Evolutionary conservation across 64 coral and sea anemone species (phyloP).

Genomic region (Catalaphyllia jardinei): DNA sequence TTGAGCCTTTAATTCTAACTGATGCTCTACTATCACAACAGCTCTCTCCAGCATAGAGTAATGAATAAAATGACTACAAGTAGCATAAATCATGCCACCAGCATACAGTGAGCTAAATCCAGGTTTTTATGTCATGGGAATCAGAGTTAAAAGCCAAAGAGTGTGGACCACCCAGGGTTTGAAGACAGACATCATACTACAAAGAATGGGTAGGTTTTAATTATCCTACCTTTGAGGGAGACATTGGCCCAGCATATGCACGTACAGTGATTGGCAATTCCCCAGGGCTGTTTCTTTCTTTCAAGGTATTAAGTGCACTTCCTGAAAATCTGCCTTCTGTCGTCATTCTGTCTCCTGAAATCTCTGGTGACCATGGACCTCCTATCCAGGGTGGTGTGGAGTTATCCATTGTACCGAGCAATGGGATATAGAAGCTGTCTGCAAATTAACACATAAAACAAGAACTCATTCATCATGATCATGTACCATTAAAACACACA

Average conservation of each 20-base stretch:
- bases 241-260: constrained; percentile 94
- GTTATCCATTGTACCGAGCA: constrained; percentile 70
- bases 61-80: too few species aligned
- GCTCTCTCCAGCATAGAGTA: too few species aligned
- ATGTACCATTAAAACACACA: too few species aligned
- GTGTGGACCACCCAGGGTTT: too few species aligned
- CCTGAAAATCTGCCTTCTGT: neutral
- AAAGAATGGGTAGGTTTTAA: neutral
- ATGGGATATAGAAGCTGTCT: constrained; percentile 82
- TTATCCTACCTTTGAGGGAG: constrained; percentile 75
- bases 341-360: neutral
- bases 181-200: neutral
- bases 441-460: neutral
- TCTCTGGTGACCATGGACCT: constrained; percentile 86
- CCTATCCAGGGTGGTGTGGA: constrained; percentile 75
- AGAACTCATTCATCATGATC: too few species aligned
- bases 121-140: too few species aligned
- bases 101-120: too few species aligned
- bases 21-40: too few species aligned
- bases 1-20: too few species aligned
- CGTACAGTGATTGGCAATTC: constrained; percentile 50
- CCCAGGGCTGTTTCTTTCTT: constrained; percentile 34
- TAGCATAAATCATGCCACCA: too few species aligned
- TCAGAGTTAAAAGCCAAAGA: too few species aligned
- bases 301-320: constrained; percentile 34